Evolutionary conservation across 2,797 vertebrate genomes (phyloP).

Genomic region (Triplophysa yarkandensis): DNA sequence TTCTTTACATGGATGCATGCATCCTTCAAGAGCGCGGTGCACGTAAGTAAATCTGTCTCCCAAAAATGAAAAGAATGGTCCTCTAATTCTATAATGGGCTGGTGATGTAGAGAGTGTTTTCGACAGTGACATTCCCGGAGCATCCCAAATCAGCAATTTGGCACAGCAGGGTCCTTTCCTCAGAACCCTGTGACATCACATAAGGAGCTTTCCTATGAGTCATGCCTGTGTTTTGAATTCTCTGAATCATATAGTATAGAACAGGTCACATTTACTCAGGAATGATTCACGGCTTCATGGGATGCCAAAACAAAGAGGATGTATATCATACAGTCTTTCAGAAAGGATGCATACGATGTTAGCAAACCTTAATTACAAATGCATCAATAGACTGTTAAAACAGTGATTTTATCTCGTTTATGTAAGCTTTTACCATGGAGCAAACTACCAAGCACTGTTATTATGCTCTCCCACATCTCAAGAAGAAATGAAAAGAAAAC

Average conservation of each 20-base stretch:
- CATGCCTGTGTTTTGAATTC: constrained; percentile 28
- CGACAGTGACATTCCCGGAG: neutral
- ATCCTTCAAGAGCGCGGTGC: neutral
- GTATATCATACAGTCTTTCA: neutral
- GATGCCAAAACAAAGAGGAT: neutral
- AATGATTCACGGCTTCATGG: neutral
- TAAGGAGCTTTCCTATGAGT: constrained; percentile 25
- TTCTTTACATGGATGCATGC: constrained; percentile 5
- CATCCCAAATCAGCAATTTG: neutral
- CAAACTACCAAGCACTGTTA: too few relatives aligned
- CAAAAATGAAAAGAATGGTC: neutral
- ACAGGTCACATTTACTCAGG: constrained; percentile 1
- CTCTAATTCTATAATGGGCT: neutral
- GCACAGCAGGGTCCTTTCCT: constrained; percentile 13
- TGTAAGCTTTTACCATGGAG: too few relatives aligned
- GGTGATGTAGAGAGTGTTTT: constrained; percentile 8
- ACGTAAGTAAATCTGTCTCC: neutral
- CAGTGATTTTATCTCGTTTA: too few relatives aligned
- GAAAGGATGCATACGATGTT: too few relatives aligned
- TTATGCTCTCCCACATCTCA: neutral
- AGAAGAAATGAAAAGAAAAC: neutral
- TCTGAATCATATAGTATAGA: constrained; percentile 1
- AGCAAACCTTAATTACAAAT: neutral
- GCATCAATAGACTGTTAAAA: too few relatives aligned
- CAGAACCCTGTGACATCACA: constrained; percentile 25